Percentiles rank a stretch among this genome's conserved stretches.
Conservation (phyloP, 2,113 vertebrate genomes). For the Bos indicus region DNA sequence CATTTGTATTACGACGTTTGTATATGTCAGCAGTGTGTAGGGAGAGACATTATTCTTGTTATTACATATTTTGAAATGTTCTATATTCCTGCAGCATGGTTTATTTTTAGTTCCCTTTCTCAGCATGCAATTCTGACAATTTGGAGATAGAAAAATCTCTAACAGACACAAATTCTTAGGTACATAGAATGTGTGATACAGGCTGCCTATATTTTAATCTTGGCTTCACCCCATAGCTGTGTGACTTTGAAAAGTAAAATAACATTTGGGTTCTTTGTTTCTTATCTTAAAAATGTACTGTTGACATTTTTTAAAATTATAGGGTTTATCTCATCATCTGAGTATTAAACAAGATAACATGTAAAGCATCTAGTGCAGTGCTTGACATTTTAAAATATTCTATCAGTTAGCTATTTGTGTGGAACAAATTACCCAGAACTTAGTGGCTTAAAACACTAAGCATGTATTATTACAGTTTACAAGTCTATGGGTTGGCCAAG, state of each 20-base stretch:
- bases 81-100: neutral
- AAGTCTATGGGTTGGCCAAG: neutral
- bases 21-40: slow-evolving; percentile 39
- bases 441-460: neutral
- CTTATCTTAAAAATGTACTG: neutral
- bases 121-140: slow-evolving; percentile 49
- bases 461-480: neutral
- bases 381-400: neutral
- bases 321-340: neutral
- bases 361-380: neutral
- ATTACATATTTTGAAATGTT: slow-evolving; percentile 53
- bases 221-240: neutral
- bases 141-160: slow-evolving; percentile 48
- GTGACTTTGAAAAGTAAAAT: neutral
- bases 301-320: neutral
- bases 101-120: slow-evolving; percentile 62
- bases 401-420: neutral
- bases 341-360: neutral
- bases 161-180: slow-evolving; percentile 23
- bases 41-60: slow-evolving; percentile 50
- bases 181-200: neutral
- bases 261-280: neutral
- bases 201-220: neutral
- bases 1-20: slow-evolving; percentile 41
- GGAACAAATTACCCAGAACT: neutral